phyloP scores from a whole-genome alignment of 2,797 vertebrate genomes.

The Eulemur rubriventer region DNA sequence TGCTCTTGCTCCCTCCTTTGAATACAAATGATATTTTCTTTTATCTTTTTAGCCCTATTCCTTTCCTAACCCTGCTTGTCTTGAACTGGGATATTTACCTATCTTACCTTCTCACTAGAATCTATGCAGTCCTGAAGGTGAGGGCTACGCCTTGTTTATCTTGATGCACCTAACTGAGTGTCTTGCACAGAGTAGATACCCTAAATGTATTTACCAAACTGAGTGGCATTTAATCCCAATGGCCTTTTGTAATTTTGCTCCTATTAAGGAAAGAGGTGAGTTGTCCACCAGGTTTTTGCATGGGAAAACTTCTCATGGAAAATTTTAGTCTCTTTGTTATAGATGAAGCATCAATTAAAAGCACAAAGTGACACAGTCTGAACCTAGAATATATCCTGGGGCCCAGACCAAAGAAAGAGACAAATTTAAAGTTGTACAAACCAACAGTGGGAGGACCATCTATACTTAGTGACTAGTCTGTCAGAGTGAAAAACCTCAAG shows the following conservation, averaged over 20 bases:
- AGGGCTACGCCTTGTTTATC: neutral
- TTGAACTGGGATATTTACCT: neutral
- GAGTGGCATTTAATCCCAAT: neutral
- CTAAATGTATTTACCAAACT: neutral
- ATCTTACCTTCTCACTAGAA: neutral
- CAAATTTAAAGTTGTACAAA: conserved; percentile 82
- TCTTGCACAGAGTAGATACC: neutral
- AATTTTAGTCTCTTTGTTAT: conserved; percentile 70
- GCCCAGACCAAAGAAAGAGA: conserved; percentile 80
- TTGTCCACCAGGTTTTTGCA: conserved; percentile 3
- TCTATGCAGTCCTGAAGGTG: neutral
- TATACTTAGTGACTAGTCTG: conserved; percentile 84
- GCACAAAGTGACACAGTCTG: conserved; percentile 74
- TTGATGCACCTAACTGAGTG: neutral
- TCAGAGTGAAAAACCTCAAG: conserved; percentile 85
- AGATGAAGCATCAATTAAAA: conserved; percentile 65
- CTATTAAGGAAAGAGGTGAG: conserved; percentile 44
- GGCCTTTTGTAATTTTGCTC: neutral
- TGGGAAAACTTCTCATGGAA: conserved; percentile 73
- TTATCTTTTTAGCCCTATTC: neutral
- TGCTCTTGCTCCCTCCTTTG: neutral
- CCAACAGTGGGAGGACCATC: conserved; percentile 84
- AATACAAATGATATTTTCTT: neutral
- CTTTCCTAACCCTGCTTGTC: neutral
- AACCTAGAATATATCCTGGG: conserved; percentile 77